phyloP scores from a whole-genome alignment of 64 coral and sea anemone genomes.

The Stichodactyla helianthus region DNA sequence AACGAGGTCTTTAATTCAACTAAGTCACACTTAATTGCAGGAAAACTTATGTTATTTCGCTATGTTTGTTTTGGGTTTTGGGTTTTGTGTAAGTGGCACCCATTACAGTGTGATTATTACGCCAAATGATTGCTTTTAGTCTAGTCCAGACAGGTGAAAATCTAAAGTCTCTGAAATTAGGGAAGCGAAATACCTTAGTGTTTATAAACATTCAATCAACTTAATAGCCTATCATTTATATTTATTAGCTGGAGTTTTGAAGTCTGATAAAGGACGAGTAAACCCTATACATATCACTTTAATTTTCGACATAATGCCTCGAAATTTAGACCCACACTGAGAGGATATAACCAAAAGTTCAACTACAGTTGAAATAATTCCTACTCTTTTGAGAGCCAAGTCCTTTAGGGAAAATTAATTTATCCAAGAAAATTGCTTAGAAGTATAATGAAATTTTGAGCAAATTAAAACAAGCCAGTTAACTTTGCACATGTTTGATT shows the following conservation, averaged over 20 bases:
- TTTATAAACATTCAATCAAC: background rate
- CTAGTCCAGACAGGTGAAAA: background rate
- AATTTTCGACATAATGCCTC: background rate
- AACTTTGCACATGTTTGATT: no score
- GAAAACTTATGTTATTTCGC: background rate
- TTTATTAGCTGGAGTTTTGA: background rate
- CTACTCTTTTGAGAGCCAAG: no score
- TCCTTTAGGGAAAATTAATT: no score
- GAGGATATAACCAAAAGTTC: no score
- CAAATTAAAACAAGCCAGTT: no score
- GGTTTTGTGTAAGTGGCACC: background rate
- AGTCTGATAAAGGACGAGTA: background rate
- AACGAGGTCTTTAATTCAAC: conserved; percentile 4
- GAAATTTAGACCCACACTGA: no score
- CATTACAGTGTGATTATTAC: background rate
- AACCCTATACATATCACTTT: background rate
- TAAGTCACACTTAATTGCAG: background rate
- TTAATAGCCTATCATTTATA: background rate
- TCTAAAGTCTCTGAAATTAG: background rate
- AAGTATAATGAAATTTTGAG: no score
- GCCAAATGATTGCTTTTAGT: background rate
- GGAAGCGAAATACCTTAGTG: background rate
- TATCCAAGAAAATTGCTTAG: no score
- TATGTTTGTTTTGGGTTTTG: background rate
- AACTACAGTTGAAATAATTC: no score